Conservation (phyloP, 2,888 invertebrate species). For the Pogonocherus hispidulus region DNA sequence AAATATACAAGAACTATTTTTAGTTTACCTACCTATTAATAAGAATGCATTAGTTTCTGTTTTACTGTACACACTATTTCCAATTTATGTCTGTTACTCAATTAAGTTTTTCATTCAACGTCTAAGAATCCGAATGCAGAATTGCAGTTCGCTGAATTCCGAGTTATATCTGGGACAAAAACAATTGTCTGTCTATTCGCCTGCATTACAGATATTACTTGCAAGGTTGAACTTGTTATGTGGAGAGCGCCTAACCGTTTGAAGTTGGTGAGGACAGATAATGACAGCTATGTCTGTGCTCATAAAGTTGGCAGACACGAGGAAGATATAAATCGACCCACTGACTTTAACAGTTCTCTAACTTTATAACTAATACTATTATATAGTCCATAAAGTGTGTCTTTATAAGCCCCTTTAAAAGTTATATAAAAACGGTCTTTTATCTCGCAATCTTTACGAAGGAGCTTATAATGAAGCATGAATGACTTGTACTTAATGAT, state of each 20-base stretch:
- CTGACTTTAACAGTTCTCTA: slow-evolving; percentile 63
- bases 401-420: slow-evolving; percentile 48
- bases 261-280: slow-evolving; percentile 57
- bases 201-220: slow-evolving; percentile 33
- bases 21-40: too few relatives aligned
- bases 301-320: slow-evolving; percentile 63
- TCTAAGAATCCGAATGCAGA: too few relatives aligned
- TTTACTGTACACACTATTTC: too few relatives aligned
- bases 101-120: too few relatives aligned
- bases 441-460: slow-evolving; percentile 41
- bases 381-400: slow-evolving; percentile 56
- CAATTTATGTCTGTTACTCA: too few relatives aligned
- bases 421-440: slow-evolving; percentile 51
- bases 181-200: slow-evolving; percentile 12
- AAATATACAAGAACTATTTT: too few relatives aligned
- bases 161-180: slow-evolving; percentile 5
- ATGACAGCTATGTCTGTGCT: slow-evolving; percentile 60
- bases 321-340: slow-evolving; percentile 66
- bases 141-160: not conserved
- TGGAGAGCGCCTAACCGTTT: slow-evolving; percentile 48
- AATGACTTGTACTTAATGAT: slow-evolving; percentile 17
- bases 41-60: too few relatives aligned
- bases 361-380: slow-evolving; percentile 59
- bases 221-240: slow-evolving; percentile 46
- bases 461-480: slow-evolving; percentile 10